These are phyloP conservation scores for Zaprionus ornatus DNA, from an alignment of 1,140 invertebrate genomes.

Conservation along the genomic window DNA sequence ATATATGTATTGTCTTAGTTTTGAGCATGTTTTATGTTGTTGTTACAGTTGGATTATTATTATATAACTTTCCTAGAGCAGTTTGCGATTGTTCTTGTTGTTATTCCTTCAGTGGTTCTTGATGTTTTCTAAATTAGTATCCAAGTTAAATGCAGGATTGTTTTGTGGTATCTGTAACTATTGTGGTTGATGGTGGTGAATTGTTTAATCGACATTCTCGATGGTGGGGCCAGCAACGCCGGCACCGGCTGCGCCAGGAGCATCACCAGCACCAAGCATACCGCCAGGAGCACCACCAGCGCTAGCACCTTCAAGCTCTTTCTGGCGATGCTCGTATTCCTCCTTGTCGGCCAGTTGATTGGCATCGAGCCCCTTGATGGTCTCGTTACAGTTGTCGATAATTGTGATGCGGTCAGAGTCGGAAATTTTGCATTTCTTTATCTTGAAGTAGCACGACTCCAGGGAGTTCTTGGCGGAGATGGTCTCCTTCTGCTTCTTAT, in stretches of 20 bases:
- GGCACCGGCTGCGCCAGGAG: constrained; percentile 84
- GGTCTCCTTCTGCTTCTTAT: constrained; percentile 94
- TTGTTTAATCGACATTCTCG: constrained; percentile 96
- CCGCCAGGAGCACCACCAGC: constrained; percentile 88
- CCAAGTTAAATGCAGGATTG: constrained; percentile 53
- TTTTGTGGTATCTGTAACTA: constrained; percentile 28
- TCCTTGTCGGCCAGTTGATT: constrained; percentile 97
- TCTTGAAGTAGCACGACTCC: constrained; percentile 98
- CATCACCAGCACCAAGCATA: constrained; percentile 85
- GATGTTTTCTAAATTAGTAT: constrained; percentile 73
- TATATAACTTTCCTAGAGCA: constrained; percentile 56
- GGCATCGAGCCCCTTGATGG: constrained; percentile 96
- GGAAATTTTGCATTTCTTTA: constrained; percentile 97
- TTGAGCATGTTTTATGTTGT: constrained; percentile 44
- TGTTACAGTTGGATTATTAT: constrained; percentile 55
- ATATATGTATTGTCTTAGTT: constrained; percentile 66
- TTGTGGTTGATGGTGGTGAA: constrained; percentile 22
- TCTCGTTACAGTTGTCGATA: constrained; percentile 95
- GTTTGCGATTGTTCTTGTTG: constrained; percentile 57
- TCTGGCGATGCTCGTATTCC: constrained; percentile 96
- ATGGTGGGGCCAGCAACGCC: constrained; percentile 94
- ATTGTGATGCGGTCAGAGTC: constrained; percentile 94
- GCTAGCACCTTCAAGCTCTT: constrained; percentile 91
- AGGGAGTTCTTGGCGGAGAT: constrained; percentile 96
- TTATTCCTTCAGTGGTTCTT: constrained; percentile 9